Base-by-base conservation (phyloP, 1,140 invertebrate species). In the Daktulosphaira vitifoliae region DNA sequence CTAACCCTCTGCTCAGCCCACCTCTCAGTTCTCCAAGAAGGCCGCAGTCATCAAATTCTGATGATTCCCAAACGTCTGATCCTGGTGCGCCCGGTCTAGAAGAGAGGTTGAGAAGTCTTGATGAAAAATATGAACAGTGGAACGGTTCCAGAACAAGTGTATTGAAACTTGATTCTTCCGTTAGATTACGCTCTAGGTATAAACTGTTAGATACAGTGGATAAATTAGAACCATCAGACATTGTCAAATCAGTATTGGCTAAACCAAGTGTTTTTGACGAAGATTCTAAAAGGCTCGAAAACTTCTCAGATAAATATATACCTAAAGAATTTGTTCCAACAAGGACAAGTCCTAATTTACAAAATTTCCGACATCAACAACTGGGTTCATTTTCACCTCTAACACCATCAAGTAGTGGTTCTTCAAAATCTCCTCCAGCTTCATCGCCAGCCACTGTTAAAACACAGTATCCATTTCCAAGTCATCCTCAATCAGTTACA, bases 181-280 rank as follows among this genome's bases (percentile, higher is more conserved):
- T 74, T 66, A 77, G 81, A 44, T 16, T 44, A 15, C 79, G 79
- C 73, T 79, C 83, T 67, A 78, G 82, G 0, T 84, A 84, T 68
- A 83, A 85, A 70, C 77, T 88, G 38, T 77, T 87, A 20, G 85
- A 88, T 68, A 77, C 89, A 44, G 86, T 89, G 70, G 78, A 86
- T 7, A 81, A 84, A 69, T 85, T 89, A 72, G 85, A 95, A 72
- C 92, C 92, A 1, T 96, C 92, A 2, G 93, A 96, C 69, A 95
- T 97, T 67, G 87, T 94, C 4, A 91, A 92, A 71, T 90, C 89
- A 13, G 81, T 98, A 51, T 78, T 96, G 67, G 89, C 92, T 7
- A 93, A 92, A 72, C 84, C 87, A 52, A 94, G 90, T 54, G 91
- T 97, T 11, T 96, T 97, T 74, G 94, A 98, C 73, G 93, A 96